Conservation (phyloP, 2,797 vertebrate species). For the Bradypodion ventrale region DNA sequence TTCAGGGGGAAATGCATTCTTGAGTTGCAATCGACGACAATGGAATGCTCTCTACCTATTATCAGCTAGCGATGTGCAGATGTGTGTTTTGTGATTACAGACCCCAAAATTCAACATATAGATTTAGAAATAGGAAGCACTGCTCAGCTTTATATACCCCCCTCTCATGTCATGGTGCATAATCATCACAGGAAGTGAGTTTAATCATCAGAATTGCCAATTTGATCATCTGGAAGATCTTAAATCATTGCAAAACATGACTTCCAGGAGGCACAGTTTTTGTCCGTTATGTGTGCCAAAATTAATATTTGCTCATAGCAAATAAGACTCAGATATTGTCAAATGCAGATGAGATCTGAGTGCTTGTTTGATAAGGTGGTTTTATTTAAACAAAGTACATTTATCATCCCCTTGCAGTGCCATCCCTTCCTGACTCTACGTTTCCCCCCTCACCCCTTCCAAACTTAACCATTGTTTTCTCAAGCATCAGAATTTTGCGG, state of each 20-base stretch:
- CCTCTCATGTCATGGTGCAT: conserved; percentile 1
- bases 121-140: background rate
- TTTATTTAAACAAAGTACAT: conserved; percentile 65
- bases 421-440: too few relatives aligned
- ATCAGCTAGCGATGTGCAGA: too few relatives aligned
- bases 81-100: too few relatives aligned
- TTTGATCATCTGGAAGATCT: conserved; percentile 48
- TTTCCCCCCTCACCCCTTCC: conserved; percentile 43
- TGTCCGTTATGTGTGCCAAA: conserved; percentile 37
- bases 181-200: conserved; percentile 47
- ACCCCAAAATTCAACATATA: background rate
- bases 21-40: too few relatives aligned
- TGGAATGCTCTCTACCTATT: too few relatives aligned
- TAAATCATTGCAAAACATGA: conserved; percentile 52
- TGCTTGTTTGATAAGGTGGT: conserved; percentile 57
- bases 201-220: conserved; percentile 40
- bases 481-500: conserved; percentile 53
- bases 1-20: too few relatives aligned
- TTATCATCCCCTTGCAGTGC: conserved; percentile 27
- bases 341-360: conserved; percentile 66
- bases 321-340: conserved; percentile 70
- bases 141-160: conserved; percentile 24
- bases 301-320: conserved; percentile 67
- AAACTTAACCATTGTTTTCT: conserved; percentile 40
- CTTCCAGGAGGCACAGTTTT: conserved; percentile 51